These are phyloP conservation scores for Papilio glaucus DNA, from an alignment of 1,140 invertebrate genomes.

Conservation along the genomic window DNA sequence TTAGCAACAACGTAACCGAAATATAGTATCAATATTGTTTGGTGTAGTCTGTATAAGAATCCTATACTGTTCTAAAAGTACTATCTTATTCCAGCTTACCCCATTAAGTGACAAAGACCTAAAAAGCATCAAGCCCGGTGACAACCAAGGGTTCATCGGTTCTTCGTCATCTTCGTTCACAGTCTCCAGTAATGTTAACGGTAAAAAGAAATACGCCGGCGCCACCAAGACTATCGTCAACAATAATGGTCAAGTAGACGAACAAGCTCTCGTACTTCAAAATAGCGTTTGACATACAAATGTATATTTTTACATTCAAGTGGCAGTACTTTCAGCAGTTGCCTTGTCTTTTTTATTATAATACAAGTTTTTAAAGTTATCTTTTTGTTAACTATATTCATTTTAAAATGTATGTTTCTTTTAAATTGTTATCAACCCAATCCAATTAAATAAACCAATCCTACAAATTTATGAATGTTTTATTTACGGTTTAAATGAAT, in stretches of 20 bases:
- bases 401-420: not conserved
- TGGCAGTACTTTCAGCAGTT: not conserved
- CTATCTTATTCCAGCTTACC: slow-evolving; percentile 36
- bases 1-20: no score
- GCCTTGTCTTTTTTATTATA: not conserved
- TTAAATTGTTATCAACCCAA: not conserved
- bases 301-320: not conserved
- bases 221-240: slow-evolving; percentile 41
- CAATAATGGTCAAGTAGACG: slow-evolving; percentile 40
- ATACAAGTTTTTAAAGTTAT: not conserved
- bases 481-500: not conserved
- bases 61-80: not conserved
- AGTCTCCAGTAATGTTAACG: slow-evolving; percentile 37
- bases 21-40: no score
- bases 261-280: slow-evolving; percentile 16
- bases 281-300: not conserved
- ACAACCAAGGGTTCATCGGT: slow-evolving; percentile 42
- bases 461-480: not conserved
- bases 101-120: slow-evolving; percentile 2
- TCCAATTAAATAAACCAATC: slow-evolving; percentile 10
- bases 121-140: slow-evolving; percentile 34
- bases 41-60: no score
- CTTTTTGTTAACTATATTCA: not conserved
- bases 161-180: slow-evolving; percentile 39
- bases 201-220: slow-evolving; percentile 38